A percentile compares a stretch with the other conserved stretches of the same genome.
phyloP scores from a whole-genome alignment of 2,113 vertebrate genomes.

The Arothron firmamentum region DNA sequence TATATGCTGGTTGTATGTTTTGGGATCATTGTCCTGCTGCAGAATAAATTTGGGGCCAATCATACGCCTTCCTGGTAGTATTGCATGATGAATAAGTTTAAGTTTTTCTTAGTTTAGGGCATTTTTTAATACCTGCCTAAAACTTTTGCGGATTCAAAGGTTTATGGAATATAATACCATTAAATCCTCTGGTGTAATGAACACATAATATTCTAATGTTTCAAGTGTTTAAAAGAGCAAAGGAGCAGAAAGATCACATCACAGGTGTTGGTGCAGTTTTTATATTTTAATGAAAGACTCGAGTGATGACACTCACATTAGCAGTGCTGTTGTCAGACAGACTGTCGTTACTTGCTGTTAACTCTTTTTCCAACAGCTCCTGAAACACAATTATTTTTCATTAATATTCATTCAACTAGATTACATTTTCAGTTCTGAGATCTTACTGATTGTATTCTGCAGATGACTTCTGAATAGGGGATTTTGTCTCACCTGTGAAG shows the following conservation, averaged over 20 bases:
- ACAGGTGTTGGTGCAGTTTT: not conserved
- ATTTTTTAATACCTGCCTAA: too few species aligned
- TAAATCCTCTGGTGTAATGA: too few species aligned
- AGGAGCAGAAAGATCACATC: too few species aligned
- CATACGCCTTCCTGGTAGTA: too few species aligned
- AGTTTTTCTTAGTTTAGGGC: too few species aligned
- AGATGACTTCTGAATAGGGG: not conserved
- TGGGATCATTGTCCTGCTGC: too few species aligned
- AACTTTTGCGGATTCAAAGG: too few species aligned
- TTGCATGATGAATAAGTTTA: too few species aligned
- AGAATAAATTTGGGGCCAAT: too few species aligned
- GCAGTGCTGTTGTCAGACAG: constrained; percentile 18
- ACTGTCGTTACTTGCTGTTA: constrained; percentile 15
- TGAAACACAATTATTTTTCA: constrained; percentile 19
- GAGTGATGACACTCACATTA: constrained; percentile 35
- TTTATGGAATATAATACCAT: too few species aligned
- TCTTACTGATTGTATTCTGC: not conserved
- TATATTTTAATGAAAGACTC: not conserved
- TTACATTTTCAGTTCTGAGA: fast-evolving
- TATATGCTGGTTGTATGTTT: too few species aligned
- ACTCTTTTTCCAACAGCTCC: constrained; percentile 40
- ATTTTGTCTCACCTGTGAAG: constrained; percentile 41
- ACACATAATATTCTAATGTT: constrained; percentile 1
- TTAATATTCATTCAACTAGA: not conserved
- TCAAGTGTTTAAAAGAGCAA: too few species aligned